Percentiles rank a stretch among this genome's conserved stretches.
Conservation (phyloP, 2,888 invertebrate genomes). For the Euzetes globulus region DNA sequence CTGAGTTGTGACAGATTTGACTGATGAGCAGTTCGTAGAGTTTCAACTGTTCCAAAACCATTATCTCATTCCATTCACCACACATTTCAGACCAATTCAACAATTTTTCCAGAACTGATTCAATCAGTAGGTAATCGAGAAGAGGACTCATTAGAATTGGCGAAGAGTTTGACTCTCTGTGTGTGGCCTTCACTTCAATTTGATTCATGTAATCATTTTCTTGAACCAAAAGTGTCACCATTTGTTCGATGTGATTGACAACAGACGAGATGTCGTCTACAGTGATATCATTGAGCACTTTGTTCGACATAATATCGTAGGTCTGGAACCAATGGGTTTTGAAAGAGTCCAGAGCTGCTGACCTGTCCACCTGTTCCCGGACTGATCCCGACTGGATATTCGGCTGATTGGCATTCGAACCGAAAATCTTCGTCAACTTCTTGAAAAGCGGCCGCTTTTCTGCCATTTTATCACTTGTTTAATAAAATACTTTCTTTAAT, state of each 20-base stretch:
- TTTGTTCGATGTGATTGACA: constrained; percentile 82
- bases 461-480: neutral
- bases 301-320: constrained; percentile 38
- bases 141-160: constrained; percentile 51
- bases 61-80: constrained; percentile 74
- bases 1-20: constrained; percentile 63
- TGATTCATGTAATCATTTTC: constrained; percentile 51
- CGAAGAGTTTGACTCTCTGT: neutral
- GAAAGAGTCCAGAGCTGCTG: constrained; percentile 40
- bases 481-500: neutral
- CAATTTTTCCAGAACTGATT: constrained; percentile 75
- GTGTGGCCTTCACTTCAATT: neutral
- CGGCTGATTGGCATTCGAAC: neutral
- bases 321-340: constrained; percentile 41
- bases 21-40: constrained; percentile 73
- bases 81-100: constrained; percentile 76
- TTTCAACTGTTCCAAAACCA: constrained; percentile 77
- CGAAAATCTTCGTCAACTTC: constrained; percentile 4
- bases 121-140: constrained; percentile 71
- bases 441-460: constrained; percentile 3
- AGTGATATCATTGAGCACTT: constrained; percentile 34
- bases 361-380: constrained; percentile 7
- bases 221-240: constrained; percentile 71
- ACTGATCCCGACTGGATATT: neutral
- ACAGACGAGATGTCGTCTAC: constrained; percentile 81